Base-by-base conservation (phyloP, 2,888 invertebrate genomes). In the Sussaba pulchella region DNA sequence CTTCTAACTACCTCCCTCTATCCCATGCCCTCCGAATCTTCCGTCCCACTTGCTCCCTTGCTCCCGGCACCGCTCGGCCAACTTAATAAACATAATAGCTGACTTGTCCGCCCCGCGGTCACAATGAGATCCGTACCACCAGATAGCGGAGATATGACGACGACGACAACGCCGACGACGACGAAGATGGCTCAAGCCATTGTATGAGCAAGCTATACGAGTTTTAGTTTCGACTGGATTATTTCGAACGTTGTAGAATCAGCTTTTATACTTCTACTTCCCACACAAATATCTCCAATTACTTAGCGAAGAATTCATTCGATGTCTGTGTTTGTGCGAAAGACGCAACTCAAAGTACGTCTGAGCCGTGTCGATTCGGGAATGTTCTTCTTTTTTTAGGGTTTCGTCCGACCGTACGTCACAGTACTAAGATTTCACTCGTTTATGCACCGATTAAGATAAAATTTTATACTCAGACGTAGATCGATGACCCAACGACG, bases 11-110 rank as follows among this genome's bases (percentile, higher is more conserved):
- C 47, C 81, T 78, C 77, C 71, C 83, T 85, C 73, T 64, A 63
- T 73, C 77, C 24, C 59, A 26, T 41, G 41, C 26, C 73, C 67
- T 75, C 64, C 75, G 36, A 47, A 31, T 80, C 26, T 50, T 50
- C 57, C 69, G 2, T 63, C 76, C 47, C 76, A 9, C 69, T 61
- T 17, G 24, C 54, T 41, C 66, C 21, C 54, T 26, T 39, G 26
- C 47, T 64, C 67, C 4, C 39, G 36, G 47, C 19, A 41, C 14
- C 80, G 86, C 82, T 82, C 84, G 85, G 85, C 87, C 90, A 91
- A 92, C 92, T 91, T 92, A 91, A 91, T 92, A 92, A 92, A 92
- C 92, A 91, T 92, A 91, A 92, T 92, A 91, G 91, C 91, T 89
- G 90, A 90, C 89, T 91, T 82, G 83, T 89, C 88, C 88, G 85